Evolutionary conservation across 1,140 invertebrate genomes (phyloP).

Genomic region (Hylaeus anthracinus): DNA sequence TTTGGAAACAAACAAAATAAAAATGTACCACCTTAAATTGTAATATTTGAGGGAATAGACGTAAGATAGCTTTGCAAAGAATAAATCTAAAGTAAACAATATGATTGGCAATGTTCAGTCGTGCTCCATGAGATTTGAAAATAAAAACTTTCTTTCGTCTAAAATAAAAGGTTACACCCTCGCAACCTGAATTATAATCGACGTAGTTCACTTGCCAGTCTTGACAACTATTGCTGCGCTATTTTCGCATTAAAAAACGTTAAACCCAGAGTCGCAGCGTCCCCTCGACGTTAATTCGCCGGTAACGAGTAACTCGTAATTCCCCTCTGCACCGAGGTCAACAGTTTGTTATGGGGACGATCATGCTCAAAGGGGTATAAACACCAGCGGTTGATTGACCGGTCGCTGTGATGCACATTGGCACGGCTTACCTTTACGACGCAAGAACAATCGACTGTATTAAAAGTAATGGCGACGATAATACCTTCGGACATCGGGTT

Average conservation of each 20-base stretch:
- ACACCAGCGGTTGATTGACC: slow-evolving; percentile 62
- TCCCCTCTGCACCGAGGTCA: slow-evolving; percentile 62
- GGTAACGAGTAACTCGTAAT: slow-evolving; percentile 51
- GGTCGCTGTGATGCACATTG: slow-evolving; percentile 37
- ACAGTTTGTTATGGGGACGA: slow-evolving; percentile 63
- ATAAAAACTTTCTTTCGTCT: no score
- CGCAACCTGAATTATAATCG: no score
- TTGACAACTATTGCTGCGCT: not conserved
- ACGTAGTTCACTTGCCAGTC: no score
- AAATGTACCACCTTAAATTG: no score
- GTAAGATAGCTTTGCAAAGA: no score
- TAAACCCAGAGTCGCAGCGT: slow-evolving; percentile 50
- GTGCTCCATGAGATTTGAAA: no score
- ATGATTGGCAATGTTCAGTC: no score
- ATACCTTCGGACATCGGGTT: not conserved
- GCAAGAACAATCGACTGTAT: slow-evolving; percentile 39
- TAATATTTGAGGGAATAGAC: no score
- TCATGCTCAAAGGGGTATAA: slow-evolving; percentile 54
- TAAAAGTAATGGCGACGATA: slow-evolving; percentile 32
- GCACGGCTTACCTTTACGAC: slow-evolving; percentile 30
- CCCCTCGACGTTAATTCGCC: slow-evolving; percentile 46
- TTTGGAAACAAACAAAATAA: no score
- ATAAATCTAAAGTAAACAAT: no score
- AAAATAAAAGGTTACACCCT: no score
- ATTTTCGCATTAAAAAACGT: slow-evolving; percentile 8